phyloP scores from a whole-genome alignment of 2,888 invertebrate species.

The Druceiella hillmani region DNA sequence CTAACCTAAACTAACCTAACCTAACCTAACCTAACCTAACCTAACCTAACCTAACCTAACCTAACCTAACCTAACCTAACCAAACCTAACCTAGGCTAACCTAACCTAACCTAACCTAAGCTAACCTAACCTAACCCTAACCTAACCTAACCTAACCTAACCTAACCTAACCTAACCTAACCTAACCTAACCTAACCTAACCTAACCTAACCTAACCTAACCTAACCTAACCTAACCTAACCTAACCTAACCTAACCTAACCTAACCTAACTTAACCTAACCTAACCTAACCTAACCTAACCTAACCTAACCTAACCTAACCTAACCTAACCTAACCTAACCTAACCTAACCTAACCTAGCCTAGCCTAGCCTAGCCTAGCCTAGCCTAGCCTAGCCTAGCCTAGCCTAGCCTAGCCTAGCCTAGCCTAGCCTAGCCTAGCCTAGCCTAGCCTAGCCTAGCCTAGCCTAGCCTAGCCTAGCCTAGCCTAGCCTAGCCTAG shows the following conservation, averaged over 20 bases:
- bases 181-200: conserved; percentile 8
- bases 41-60: conserved; percentile 10
- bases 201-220: conserved; percentile 8
- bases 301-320: conserved; percentile 8
- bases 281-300: conserved; percentile 8
- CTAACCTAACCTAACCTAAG: conserved; percentile 8
- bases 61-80: too few relatives aligned
- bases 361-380: conserved; percentile 6
- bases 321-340: conserved; percentile 7
- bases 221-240: conserved; percentile 8
- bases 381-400: conserved; percentile 6
- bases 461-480: conserved; percentile 6
- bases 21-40: conserved; percentile 12
- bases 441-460: conserved; percentile 6
- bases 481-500: conserved; percentile 6
- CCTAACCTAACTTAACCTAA: conserved; percentile 7
- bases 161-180: conserved; percentile 8
- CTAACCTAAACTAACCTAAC: conserved; percentile 7
- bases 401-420: conserved; percentile 6
- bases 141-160: conserved; percentile 8
- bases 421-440: conserved; percentile 6
- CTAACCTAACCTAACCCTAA: too few relatives aligned
- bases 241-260: conserved; percentile 8
- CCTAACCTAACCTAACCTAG: conserved; percentile 7
- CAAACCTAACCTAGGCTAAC: conserved; percentile 7